These are phyloP conservation scores for Aramus guarauna DNA, from an alignment of 2,113 vertebrate species.

Conservation along the genomic window DNA sequence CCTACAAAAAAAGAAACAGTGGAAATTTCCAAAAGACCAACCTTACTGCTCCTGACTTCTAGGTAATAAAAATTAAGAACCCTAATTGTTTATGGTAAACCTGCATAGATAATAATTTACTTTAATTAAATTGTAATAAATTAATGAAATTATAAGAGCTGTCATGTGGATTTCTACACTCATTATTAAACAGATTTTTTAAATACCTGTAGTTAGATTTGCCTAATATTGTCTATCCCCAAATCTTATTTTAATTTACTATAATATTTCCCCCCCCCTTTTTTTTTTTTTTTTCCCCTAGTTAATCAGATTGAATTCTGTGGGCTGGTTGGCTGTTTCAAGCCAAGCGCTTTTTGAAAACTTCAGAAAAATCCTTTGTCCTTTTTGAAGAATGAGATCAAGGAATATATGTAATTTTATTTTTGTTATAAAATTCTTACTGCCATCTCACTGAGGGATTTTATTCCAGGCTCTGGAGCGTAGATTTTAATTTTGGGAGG, in stretches of 20 bases:
- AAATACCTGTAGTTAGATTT: neutral
- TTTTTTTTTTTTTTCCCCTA: neutral
- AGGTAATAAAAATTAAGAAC: neutral
- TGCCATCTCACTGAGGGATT: neutral
- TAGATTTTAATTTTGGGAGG: neutral
- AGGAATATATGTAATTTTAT: neutral
- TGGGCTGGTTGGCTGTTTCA: neutral
- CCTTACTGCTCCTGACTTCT: neutral
- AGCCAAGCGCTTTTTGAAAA: neutral
- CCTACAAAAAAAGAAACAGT: neutral
- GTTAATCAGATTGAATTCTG: neutral
- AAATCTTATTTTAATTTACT: neutral
- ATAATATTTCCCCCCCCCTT: neutral
- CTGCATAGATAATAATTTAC: neutral
- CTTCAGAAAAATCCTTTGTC: neutral
- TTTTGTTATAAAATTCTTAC: neutral
- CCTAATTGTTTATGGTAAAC: neutral
- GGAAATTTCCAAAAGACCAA: neutral
- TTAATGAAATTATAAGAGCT: neutral
- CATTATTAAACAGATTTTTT: neutral
- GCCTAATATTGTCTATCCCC: neutral
- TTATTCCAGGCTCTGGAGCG: neutral
- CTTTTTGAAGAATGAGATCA: neutral
- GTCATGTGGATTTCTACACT: neutral
- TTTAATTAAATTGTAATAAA: neutral